Evolutionary conservation across 2,113 vertebrate species (phyloP).

Genomic region (Tachycineta bicolor): DNA sequence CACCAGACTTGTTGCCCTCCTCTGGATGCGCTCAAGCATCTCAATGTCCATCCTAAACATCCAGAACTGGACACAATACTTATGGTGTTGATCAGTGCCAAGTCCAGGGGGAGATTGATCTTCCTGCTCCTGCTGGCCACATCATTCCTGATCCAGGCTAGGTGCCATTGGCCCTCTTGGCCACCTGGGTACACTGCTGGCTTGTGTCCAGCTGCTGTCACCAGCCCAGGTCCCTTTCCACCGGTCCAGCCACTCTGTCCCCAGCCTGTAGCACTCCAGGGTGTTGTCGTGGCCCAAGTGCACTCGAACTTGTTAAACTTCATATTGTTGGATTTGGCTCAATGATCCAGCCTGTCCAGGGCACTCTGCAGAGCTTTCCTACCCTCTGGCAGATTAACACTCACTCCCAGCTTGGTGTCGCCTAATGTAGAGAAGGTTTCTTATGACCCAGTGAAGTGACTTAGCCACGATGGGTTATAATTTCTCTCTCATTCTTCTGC

Average conservation of each 20-base stretch:
- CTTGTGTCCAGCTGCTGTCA: not conserved
- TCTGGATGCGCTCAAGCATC: rapidly evolving
- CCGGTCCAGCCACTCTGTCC: not conserved
- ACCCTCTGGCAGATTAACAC: rapidly evolving
- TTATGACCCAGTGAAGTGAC: not conserved
- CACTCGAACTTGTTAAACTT: not conserved
- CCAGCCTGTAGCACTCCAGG: not conserved
- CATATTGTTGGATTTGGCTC: rapidly evolving
- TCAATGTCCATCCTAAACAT: too few relatives aligned
- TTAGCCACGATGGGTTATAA: not conserved
- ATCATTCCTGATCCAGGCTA: too few relatives aligned
- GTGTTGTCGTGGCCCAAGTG: too few relatives aligned
- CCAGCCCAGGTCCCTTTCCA: not conserved
- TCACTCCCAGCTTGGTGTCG: rapidly evolving
- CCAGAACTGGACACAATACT: too few relatives aligned
- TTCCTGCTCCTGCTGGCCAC: too few relatives aligned
- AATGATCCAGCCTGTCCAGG: rapidly evolving
- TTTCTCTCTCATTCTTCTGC: not conserved
- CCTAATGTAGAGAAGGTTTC: not conserved
- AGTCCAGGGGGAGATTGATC: too few relatives aligned
- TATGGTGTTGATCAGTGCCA: too few relatives aligned
- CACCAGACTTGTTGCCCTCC: not conserved
- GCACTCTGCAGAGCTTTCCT: not conserved
- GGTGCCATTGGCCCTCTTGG: too few relatives aligned
- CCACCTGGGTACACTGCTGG: too few relatives aligned